A percentile compares a stretch with the other conserved stretches of the same genome.
Evolutionary conservation across 37 sponge, comb jelly and placozoan species (phyloP).

Genomic region (Diacarnus erythraeanus): DNA sequence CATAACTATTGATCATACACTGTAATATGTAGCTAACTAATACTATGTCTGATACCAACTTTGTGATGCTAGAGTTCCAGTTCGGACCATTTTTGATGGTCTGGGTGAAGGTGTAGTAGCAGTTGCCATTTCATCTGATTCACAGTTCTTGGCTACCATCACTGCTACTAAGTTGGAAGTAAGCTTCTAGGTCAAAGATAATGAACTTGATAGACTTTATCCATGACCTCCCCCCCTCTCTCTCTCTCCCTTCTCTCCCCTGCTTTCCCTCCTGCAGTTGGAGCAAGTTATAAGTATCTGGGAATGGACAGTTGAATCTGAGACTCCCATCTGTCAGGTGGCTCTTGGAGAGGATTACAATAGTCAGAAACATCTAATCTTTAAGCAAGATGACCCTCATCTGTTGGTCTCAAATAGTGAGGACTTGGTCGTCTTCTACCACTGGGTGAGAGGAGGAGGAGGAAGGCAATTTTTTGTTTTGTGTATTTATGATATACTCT

Average conservation of each 20-base stretch:
- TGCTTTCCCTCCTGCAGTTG: too few species aligned
- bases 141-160: slow-evolving; percentile 75
- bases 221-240: neutral
- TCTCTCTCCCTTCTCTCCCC: too few species aligned
- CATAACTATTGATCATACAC: too few species aligned
- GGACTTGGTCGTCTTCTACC: slow-evolving; percentile 85
- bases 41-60: too few species aligned
- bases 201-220: neutral
- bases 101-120: slow-evolving; percentile 61
- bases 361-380: slow-evolving; percentile 60
- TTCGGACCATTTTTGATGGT: slow-evolving; percentile 74
- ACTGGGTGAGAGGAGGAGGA: too few species aligned
- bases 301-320: slow-evolving; percentile 86
- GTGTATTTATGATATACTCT: too few species aligned
- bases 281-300: slow-evolving; percentile 74
- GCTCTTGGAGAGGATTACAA: slow-evolving; percentile 37
- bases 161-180: slow-evolving; percentile 64
- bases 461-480: too few species aligned
- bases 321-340: slow-evolving; percentile 52
- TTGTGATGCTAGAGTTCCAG: slow-evolving; percentile 71
- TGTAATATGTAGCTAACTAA: too few species aligned
- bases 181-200: too few species aligned
- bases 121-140: slow-evolving; percentile 76
- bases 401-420: slow-evolving; percentile 78
- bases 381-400: slow-evolving; percentile 58